Evolutionary conservation across 1,140 invertebrate genomes (phyloP).

Genomic region (Scaptomyza graminum): DNA sequence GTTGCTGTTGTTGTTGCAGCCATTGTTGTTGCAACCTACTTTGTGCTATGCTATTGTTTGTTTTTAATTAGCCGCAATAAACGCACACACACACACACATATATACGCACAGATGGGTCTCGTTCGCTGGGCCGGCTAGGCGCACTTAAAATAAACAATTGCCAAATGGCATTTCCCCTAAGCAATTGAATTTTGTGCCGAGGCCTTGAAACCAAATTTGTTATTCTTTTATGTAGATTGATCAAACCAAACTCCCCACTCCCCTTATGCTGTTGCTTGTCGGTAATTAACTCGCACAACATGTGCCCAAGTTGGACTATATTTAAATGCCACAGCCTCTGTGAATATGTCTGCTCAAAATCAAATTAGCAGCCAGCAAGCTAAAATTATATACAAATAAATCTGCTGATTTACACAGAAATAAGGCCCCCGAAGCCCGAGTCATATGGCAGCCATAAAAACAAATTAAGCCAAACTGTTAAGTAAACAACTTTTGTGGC

Average conservation of each 20-base stretch:
- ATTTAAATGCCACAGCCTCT: conserved; percentile 59
- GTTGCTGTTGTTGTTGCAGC: conserved; percentile 56
- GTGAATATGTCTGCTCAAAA: conserved; percentile 61
- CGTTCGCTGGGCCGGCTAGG: conserved; percentile 33
- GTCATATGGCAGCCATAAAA: conserved; percentile 67
- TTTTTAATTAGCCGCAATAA: conserved; percentile 82
- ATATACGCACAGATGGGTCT: conserved; percentile 31
- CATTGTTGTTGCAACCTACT: conserved; percentile 71
- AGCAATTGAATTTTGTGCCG: conserved; percentile 74
- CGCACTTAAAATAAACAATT: conserved; percentile 79
- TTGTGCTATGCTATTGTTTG: conserved; percentile 72
- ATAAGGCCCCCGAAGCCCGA: conserved; percentile 45
- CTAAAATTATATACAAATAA: conserved; percentile 80
- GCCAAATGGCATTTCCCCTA: conserved; percentile 74
- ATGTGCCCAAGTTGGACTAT: conserved; percentile 69
- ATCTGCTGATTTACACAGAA: conserved; percentile 82
- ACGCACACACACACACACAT: conserved; percentile 57
- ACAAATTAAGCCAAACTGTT: conserved; percentile 82
- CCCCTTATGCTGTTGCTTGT: conserved; percentile 23
- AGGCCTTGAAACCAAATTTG: conserved; percentile 79
- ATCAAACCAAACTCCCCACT: background rate
- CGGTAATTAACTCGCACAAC: conserved; percentile 75
- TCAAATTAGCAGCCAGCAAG: conserved; percentile 74
- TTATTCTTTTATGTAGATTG: conserved; percentile 50
- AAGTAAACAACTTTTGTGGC: conserved; percentile 75